These are phyloP conservation scores for Nannoperca australis DNA, from an alignment of 2,797 vertebrate species.

Conservation along the genomic window DNA sequence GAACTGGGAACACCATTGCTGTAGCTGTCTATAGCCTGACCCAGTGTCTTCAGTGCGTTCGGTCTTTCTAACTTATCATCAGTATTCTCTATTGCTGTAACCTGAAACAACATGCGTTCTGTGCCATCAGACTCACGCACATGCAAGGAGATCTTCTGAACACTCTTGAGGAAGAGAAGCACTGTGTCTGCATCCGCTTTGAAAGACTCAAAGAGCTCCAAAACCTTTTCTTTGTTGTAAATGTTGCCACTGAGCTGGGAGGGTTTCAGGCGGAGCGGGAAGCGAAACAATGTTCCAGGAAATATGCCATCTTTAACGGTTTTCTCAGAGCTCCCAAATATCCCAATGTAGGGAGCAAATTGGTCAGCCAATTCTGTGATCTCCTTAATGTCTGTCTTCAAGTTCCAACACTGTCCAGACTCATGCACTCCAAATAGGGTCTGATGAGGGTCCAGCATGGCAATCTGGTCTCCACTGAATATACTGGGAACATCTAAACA, in stretches of 20 bases:
- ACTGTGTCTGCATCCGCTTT: conserved; percentile 96
- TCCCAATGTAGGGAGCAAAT: conserved; percentile 93
- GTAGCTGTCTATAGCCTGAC: conserved; percentile 91
- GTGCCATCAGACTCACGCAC: conserved; percentile 92
- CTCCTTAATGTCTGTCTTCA: conserved; percentile 94
- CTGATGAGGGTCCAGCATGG: conserved; percentile 98
- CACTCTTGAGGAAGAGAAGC: conserved; percentile 95
- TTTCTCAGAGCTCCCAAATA: conserved; percentile 94
- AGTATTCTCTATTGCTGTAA: conserved; percentile 90
- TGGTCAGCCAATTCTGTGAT: conserved; percentile 93
- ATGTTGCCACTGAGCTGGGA: conserved; percentile 95
- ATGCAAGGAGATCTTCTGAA: conserved; percentile 94
- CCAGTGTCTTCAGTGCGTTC: conserved; percentile 90
- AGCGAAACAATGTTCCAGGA: conserved; percentile 97
- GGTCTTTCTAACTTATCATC: conserved; percentile 90
- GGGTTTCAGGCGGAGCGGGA: conserved; percentile 93
- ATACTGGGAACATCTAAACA: conserved; percentile 96
- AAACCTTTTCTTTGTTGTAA: conserved; percentile 96
- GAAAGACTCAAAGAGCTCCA: conserved; percentile 98
- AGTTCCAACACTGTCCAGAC: conserved; percentile 98
- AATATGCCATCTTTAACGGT: conserved; percentile 91
- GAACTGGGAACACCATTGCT: conserved; percentile 89
- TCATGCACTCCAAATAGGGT: conserved; percentile 95
- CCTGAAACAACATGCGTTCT: conserved; percentile 92
- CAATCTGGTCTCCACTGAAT: conserved; percentile 98